A percentile compares a stretch with the other conserved stretches of the same genome.
Evolutionary conservation across 2,888 invertebrate genomes (phyloP).

Genomic region (Xylophagus ater): DNA sequence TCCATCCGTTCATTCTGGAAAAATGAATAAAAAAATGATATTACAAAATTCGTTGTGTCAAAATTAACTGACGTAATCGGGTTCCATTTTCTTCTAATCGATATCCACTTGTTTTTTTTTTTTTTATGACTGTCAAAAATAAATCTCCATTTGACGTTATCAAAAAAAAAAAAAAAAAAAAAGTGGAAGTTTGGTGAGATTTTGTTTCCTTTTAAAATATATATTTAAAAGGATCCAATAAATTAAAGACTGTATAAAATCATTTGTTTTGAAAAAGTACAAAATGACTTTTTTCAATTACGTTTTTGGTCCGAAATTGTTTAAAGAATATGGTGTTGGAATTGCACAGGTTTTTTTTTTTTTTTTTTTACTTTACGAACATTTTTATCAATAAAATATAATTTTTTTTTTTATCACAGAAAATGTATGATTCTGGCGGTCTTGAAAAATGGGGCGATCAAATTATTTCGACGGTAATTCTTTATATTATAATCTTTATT

Average conservation of each 20-base stretch:
- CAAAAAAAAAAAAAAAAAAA: background rate
- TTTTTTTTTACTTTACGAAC: conserved; percentile 6
- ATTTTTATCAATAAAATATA: conserved; percentile 9
- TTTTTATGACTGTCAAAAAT: no score
- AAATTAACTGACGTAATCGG: no score
- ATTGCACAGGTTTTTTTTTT: conserved; percentile 42
- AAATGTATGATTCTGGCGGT: conserved; percentile 53
- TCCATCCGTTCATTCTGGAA: no score
- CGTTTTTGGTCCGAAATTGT: conserved; percentile 58
- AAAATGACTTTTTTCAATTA: conserved; percentile 42
- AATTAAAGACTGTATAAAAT: background rate
- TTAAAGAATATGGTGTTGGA: conserved; percentile 55
- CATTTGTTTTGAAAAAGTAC: conserved; percentile 5
- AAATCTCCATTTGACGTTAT: no score
- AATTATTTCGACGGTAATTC: conserved; percentile 45
- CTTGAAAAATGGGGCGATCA: conserved; percentile 65
- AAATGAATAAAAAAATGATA: no score
- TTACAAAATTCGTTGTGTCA: no score
- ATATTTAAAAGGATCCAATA: background rate
- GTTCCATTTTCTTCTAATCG: no score
- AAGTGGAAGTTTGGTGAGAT: background rate
- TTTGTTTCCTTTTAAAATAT: background rate
- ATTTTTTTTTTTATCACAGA: conserved; percentile 38
- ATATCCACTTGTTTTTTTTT: no score
- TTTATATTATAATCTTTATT: no score